A percentile compares a stretch with the other conserved stretches of the same genome.
phyloP scores from a whole-genome alignment of 2,888 invertebrate species.

The Idaea aversata region DNA sequence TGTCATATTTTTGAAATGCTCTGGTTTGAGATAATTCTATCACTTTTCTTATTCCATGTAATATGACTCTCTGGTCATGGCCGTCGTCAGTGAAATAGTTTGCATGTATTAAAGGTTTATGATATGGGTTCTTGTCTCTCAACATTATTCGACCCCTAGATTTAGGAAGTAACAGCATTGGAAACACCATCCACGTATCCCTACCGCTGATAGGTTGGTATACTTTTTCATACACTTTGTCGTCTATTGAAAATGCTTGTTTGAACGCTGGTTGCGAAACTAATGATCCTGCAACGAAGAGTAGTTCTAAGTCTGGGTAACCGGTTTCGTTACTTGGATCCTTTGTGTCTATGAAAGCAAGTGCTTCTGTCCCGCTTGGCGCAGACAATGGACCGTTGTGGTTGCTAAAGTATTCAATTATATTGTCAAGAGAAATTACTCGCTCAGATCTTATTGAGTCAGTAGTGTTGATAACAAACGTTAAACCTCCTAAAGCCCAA shows the following conservation, averaged over 20 bases:
- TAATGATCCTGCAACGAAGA: conserved; percentile 77
- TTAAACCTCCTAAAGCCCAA: conserved; percentile 84
- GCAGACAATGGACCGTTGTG: conserved; percentile 64
- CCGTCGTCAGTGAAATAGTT: conserved; percentile 82
- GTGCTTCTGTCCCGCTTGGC: conserved; percentile 65
- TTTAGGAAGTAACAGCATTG: conserved; percentile 82
- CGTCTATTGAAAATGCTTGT: conserved; percentile 57
- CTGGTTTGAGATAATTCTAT: conserved; percentile 69
- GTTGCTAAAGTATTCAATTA: conserved; percentile 77
- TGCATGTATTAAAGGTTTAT: conserved; percentile 82
- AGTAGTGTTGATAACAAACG: conserved; percentile 84
- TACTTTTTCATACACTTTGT: conserved; percentile 64
- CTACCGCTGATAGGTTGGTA: conserved; percentile 60
- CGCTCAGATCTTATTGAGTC: conserved; percentile 82
- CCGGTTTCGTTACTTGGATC: conserved; percentile 59
- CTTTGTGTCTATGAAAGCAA: conserved; percentile 79
- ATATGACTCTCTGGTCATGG: conserved; percentile 76
- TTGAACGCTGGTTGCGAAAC: conserved; percentile 57
- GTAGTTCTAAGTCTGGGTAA: conserved; percentile 81
- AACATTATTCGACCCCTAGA: conserved; percentile 82
- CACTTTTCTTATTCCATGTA: conserved; percentile 67
- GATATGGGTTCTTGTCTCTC: conserved; percentile 82
- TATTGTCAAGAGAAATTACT: conserved; percentile 59
- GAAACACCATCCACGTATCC: conserved; percentile 79
- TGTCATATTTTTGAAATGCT: conserved; percentile 75